Evolutionary conservation across 2,797 vertebrate species (phyloP).

Genomic region (Syngnathus acus): DNA sequence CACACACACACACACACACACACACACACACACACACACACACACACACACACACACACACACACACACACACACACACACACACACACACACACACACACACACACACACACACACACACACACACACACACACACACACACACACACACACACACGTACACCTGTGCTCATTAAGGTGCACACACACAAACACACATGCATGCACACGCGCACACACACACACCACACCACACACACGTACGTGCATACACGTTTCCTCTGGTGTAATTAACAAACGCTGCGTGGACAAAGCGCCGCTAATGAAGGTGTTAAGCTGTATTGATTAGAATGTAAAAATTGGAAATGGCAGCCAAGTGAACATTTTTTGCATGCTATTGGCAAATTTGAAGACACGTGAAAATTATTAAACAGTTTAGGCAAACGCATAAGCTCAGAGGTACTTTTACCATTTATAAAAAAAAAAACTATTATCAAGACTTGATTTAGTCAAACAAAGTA

Average conservation of each 20-base stretch:
- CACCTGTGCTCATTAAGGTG: slow-evolving; percentile 47
- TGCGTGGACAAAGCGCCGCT: not conserved
- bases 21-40: slow-evolving; percentile 4
- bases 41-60: slow-evolving; percentile 8
- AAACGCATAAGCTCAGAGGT: not conserved
- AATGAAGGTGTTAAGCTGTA: slow-evolving; percentile 15
- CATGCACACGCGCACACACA: not conserved
- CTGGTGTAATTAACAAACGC: not conserved
- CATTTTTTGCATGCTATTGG: not conserved
- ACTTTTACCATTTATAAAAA: not conserved
- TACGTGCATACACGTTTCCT: not conserved
- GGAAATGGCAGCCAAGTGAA: not conserved
- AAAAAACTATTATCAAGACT: too few species aligned
- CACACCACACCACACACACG: not conserved
- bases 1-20: slow-evolving; percentile 1
- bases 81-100: not conserved
- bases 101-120: not conserved
- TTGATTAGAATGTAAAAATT: slow-evolving; percentile 1
- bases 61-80: not conserved
- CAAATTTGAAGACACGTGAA: not conserved
- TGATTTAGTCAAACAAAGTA: too few species aligned
- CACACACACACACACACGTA: slow-evolving; percentile 26
- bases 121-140: slow-evolving; percentile 1
- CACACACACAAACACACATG: slow-evolving; percentile 1
- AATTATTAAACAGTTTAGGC: not conserved